Evolutionary conservation across 2,888 invertebrate species (phyloP).

Genomic region (Gryllus longicercus): DNA sequence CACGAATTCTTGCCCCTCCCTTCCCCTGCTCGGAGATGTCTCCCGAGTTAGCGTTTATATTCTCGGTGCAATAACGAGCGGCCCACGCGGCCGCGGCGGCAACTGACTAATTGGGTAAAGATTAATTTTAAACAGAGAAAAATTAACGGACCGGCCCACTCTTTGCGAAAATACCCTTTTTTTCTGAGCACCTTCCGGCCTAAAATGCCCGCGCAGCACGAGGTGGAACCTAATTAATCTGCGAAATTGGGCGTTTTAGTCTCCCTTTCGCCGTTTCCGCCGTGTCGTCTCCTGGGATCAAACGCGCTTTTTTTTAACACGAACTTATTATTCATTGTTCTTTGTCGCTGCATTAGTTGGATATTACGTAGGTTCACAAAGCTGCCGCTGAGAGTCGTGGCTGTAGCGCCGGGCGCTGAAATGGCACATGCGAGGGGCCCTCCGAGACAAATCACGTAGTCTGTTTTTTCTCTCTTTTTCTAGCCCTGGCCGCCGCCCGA

Average conservation of each 20-base stretch:
- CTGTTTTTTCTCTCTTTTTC: not conserved
- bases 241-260: not conserved
- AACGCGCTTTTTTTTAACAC: not conserved
- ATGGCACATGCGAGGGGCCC: not conserved
- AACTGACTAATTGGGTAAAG: conserved; percentile 10
- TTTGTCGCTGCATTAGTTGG: not conserved
- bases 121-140: conserved; percentile 11
- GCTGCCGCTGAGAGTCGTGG: not conserved
- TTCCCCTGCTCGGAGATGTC: not conserved
- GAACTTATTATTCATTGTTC: not conserved
- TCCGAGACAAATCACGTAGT: not conserved
- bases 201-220: not conserved
- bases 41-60: not conserved
- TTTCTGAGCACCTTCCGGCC: not conserved
- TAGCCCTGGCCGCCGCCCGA: not conserved
- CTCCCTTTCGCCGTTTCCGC: not conserved
- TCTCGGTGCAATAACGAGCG: not conserved
- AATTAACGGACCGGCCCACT: not conserved
- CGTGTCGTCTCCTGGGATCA: not conserved
- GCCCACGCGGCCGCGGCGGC: not conserved
- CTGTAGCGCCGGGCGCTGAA: not conserved
- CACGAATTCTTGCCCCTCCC: not conserved
- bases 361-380: not conserved
- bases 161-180: not conserved
- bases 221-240: not conserved